These are phyloP conservation scores for Frankliniella fusca DNA, from an alignment of 2,888 invertebrate species.

Conservation along the genomic window DNA sequence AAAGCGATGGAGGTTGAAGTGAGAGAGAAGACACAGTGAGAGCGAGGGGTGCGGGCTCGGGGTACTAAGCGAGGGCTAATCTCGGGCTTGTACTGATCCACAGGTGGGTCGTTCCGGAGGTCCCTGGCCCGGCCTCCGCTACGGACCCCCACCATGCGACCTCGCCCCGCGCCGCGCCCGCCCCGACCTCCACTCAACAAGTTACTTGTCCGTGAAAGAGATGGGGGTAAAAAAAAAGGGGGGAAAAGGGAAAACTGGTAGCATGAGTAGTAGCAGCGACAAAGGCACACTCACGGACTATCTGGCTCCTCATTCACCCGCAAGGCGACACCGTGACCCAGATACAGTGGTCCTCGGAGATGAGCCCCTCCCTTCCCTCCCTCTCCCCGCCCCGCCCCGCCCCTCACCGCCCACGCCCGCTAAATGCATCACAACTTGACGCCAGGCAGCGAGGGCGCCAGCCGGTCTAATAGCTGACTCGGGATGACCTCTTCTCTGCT, in stretches of 20 bases:
- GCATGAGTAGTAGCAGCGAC: too few species aligned
- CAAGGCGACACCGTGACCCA: neutral
- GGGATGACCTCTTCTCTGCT: neutral
- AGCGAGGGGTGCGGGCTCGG: neutral
- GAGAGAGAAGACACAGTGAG: neutral
- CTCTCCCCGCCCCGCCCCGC: neutral
- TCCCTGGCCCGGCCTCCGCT: neutral
- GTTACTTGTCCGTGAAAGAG: neutral
- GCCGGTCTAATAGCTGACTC: neutral
- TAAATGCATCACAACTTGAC: too few species aligned
- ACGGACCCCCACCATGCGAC: neutral
- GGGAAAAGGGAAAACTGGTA: too few species aligned
- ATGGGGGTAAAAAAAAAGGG: neutral
- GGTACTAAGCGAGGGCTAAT: neutral
- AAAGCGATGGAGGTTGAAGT: neutral
- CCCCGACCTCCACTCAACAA: slow-evolving; percentile 3
- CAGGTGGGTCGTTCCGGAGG: slow-evolving; percentile 17
- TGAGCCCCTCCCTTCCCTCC: neutral
- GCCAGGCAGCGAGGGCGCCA: too few species aligned
- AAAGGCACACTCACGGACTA: too few species aligned
- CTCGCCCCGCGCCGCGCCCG: neutral
- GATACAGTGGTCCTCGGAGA: neutral
- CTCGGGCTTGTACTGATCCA: slow-evolving; percentile 1
- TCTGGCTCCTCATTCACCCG: neutral
- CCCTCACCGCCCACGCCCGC: neutral